phyloP scores from a whole-genome alignment of 2,113 vertebrate species.

The Cryptoleucopteryx plumbea region DNA sequence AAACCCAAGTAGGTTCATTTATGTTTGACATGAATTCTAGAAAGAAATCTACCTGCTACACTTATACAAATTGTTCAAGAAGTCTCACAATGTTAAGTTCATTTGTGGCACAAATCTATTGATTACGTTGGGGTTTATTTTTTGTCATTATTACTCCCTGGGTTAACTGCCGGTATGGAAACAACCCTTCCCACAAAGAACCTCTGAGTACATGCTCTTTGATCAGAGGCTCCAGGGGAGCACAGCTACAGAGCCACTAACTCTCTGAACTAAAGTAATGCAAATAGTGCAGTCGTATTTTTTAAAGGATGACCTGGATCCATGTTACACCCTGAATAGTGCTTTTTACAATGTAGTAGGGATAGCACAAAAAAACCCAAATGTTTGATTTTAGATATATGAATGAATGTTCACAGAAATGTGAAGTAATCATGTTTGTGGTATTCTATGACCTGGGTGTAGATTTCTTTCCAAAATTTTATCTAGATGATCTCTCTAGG shows the following conservation, averaged over 20 bases:
- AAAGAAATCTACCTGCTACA: neutral
- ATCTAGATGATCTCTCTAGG: neutral
- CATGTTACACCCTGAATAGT: neutral
- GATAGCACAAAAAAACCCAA: neutral
- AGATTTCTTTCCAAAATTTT: neutral
- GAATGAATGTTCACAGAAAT: neutral
- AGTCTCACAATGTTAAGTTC: neutral
- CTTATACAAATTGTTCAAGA: neutral
- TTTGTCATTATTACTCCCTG: neutral
- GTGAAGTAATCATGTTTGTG: neutral
- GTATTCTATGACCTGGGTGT: neutral
- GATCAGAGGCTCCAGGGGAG: neutral
- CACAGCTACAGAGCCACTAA: neutral
- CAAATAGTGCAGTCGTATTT: neutral
- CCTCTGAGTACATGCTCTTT: neutral
- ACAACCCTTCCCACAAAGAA: neutral
- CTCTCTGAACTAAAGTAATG: neutral
- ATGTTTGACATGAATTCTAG: neutral
- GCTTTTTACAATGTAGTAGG: neutral
- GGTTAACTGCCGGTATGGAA: neutral
- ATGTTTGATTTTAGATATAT: neutral
- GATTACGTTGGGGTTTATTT: neutral
- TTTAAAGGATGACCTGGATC: neutral
- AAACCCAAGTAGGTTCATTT: neutral
- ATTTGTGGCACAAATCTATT: neutral